These are phyloP conservation scores for Drosophila leonis DNA, from an alignment of 2,888 invertebrate genomes.

Conservation along the genomic window DNA sequence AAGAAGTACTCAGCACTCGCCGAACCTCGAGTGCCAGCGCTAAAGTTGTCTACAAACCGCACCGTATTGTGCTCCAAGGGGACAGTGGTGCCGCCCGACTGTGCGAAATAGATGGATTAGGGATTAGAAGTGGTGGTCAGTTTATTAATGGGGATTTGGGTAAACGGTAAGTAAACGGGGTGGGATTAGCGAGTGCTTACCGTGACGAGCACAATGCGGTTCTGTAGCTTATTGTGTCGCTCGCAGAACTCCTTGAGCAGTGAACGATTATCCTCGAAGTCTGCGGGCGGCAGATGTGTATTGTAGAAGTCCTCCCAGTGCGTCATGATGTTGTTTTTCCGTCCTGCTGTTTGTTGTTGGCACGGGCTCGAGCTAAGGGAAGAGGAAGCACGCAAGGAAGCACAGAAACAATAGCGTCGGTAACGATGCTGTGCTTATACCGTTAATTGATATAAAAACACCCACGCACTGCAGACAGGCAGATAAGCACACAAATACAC, in stretches of 20 bases:
- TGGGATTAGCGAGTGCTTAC: constrained; percentile 86
- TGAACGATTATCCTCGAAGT: constrained; percentile 91
- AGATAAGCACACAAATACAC: constrained; percentile 7
- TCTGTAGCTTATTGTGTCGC: constrained; percentile 89
- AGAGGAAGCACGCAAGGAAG: constrained; percentile 64
- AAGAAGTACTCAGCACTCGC: constrained; percentile 98
- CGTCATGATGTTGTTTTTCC: constrained; percentile 72
- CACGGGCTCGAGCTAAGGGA: constrained; percentile 21
- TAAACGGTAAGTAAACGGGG: background rate
- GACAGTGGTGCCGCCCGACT: constrained; percentile 98
- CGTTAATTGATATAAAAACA: constrained; percentile 61
- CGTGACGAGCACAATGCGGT: constrained; percentile 92
- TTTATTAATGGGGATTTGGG: constrained; percentile 28
- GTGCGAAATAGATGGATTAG: constrained; percentile 31
- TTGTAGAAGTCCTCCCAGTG: constrained; percentile 95
- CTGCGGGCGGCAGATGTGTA: constrained; percentile 91
- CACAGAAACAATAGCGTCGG: constrained; percentile 64
- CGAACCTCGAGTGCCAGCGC: constrained; percentile 97
- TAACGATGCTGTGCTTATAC: constrained; percentile 62
- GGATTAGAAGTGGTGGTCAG: constrained; percentile 10
- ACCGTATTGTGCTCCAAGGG: constrained; percentile 99
- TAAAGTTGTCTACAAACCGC: constrained; percentile 99
- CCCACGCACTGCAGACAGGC: constrained; percentile 12
- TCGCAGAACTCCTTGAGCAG: constrained; percentile 91
- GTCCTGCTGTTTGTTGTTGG: constrained; percentile 16